phyloP scores from a whole-genome alignment of 1,140 invertebrate genomes.

The Pseudomyrmex dendroicus region DNA sequence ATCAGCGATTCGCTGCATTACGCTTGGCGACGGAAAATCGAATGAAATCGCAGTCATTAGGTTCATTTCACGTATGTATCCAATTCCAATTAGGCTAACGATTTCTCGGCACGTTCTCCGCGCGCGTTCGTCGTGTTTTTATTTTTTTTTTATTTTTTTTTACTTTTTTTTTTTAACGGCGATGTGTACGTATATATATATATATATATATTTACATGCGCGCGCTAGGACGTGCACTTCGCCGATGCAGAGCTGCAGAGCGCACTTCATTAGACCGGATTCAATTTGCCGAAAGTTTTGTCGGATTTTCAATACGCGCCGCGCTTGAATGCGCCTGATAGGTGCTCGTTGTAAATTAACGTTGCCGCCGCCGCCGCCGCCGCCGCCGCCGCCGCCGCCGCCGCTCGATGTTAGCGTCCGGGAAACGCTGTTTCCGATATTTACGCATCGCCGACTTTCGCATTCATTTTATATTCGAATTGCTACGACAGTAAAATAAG shows the following conservation, averaged over 20 bases:
- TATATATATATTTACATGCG: background rate
- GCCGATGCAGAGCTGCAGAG: constrained; percentile 19
- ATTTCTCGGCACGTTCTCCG: constrained; percentile 39
- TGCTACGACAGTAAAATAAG: constrained; percentile 46
- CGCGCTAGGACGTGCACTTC: background rate
- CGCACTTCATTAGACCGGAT: constrained; percentile 59
- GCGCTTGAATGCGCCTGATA: constrained; percentile 51
- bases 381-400: no score
- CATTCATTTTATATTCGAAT: constrained; percentile 49
- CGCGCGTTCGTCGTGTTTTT: background rate
- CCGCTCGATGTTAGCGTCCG: constrained; percentile 48
- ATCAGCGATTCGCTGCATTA: constrained; percentile 21
- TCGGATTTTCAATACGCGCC: constrained; percentile 38
- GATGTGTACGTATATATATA: constrained; percentile 45
- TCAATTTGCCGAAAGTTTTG: constrained; percentile 62
- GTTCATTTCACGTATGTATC: constrained; percentile 61
- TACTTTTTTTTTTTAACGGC: constrained; percentile 42
- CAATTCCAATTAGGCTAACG: constrained; percentile 70
- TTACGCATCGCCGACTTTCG: constrained; percentile 49
- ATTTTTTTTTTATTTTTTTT: constrained; percentile 15
- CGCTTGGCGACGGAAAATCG: constrained; percentile 26
- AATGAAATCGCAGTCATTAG: constrained; percentile 57
- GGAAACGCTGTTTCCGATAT: constrained; percentile 44
- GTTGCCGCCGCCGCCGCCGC: background rate
- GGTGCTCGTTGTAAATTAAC: constrained; percentile 41